A percentile compares a stretch with the other conserved stretches of the same genome.
Conservation (phyloP, 2,113 vertebrate genomes). For the Synodontis membranacea region DNA sequence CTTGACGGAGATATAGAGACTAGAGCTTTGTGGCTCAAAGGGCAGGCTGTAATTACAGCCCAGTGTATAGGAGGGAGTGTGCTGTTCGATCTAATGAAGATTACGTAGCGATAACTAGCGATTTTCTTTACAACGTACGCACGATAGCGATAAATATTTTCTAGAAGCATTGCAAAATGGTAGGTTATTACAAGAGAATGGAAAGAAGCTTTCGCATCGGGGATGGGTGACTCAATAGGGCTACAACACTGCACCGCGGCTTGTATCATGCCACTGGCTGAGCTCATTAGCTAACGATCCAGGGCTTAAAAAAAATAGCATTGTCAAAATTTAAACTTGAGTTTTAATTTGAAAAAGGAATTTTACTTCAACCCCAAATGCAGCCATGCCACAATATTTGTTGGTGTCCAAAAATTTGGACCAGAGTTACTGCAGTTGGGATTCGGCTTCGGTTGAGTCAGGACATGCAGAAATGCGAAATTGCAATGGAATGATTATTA, state of each 20-base stretch:
- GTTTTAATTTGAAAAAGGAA: too few species aligned
- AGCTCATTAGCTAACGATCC: slow-evolving; percentile 5
- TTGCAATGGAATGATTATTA: neutral
- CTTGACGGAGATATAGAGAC: slow-evolving; percentile 10
- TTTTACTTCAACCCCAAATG: neutral
- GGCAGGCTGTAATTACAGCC: slow-evolving; percentile 9
- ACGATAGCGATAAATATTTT: neutral
- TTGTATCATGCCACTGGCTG: neutral
- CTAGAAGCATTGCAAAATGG: neutral
- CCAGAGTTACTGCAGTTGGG: neutral
- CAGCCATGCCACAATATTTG: neutral
- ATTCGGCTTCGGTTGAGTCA: too few species aligned
- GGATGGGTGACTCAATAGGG: neutral
- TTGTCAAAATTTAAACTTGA: neutral
- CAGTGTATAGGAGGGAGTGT: neutral
- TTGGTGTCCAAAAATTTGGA: neutral
- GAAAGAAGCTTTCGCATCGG: neutral
- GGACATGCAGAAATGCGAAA: neutral
- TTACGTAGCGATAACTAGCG: neutral
- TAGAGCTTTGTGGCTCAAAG: neutral
- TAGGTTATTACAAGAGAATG: neutral
- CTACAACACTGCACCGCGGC: neutral
- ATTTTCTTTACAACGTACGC: neutral
- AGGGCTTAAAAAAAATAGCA: neutral
- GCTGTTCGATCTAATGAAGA: neutral